Percentiles rank a stretch among this genome's conserved stretches.
These are phyloP conservation scores for Leptinotarsa texana DNA, from an alignment of 1,140 invertebrate species.

Conservation along the genomic window DNA sequence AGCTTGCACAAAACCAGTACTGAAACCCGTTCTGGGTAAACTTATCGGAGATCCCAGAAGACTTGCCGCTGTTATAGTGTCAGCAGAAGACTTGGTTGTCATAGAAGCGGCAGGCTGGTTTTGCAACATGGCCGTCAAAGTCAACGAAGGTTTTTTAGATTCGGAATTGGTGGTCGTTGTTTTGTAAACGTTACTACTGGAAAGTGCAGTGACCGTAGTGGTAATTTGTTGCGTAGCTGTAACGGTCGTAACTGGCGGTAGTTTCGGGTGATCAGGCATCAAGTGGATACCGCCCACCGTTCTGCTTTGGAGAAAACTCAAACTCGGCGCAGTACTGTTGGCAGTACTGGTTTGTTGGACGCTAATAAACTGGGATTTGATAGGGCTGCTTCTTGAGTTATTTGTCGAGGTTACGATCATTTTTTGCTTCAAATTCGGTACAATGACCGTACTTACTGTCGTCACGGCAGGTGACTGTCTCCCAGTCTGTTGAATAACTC, in stretches of 20 bases:
- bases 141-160: slow-evolving; percentile 48
- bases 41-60: slow-evolving; percentile 50
- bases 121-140: slow-evolving; percentile 54
- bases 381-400: slow-evolving; percentile 20
- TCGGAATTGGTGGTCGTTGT: slow-evolving; percentile 30
- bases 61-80: slow-evolving; percentile 53
- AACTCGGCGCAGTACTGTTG: slow-evolving; percentile 39
- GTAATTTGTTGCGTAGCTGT: slow-evolving; percentile 14
- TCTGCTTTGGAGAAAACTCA: slow-evolving; percentile 31
- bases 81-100: slow-evolving; percentile 49
- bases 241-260: slow-evolving; percentile 39
- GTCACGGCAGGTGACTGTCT: slow-evolving; percentile 32
- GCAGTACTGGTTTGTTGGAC: slow-evolving; percentile 51
- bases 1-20: slow-evolving; percentile 52
- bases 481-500: slow-evolving; percentile 41
- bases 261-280: slow-evolving; percentile 45
- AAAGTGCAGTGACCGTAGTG: slow-evolving; percentile 12
- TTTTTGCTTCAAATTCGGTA: slow-evolving; percentile 47
- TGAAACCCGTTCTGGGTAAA: slow-evolving; percentile 44
- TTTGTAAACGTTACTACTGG: slow-evolving; percentile 26
- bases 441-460: slow-evolving; percentile 44
- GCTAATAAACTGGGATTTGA: slow-evolving; percentile 20
- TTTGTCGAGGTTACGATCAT: slow-evolving; percentile 20
- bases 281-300: slow-evolving; percentile 35
- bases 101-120: slow-evolving; percentile 53